These are phyloP conservation scores for Eristalis intricaria DNA, from an alignment of 2,888 invertebrate species.

Conservation along the genomic window DNA sequence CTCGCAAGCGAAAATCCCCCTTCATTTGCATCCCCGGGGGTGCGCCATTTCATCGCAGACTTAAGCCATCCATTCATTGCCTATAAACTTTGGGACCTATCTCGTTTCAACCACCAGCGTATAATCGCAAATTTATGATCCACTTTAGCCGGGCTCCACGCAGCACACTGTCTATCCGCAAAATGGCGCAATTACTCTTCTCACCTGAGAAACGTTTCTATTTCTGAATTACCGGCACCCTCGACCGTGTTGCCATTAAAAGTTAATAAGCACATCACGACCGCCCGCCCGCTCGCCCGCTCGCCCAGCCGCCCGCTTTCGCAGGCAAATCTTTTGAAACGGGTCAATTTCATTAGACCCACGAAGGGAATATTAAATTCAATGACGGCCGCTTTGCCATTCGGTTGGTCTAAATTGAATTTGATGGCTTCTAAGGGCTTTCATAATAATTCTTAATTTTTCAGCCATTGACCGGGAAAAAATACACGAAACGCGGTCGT, in stretches of 20 bases:
- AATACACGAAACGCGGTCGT: not conserved
- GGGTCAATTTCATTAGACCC: not conserved
- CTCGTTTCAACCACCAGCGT: not conserved
- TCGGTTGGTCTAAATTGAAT: not conserved
- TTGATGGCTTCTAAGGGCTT: not conserved
- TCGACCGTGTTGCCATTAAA: not conserved
- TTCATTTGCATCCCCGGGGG: not conserved
- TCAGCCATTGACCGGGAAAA: not conserved
- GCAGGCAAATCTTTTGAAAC: not conserved
- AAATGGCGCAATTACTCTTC: not conserved
- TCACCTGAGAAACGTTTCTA: not conserved
- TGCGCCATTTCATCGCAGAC: not conserved
- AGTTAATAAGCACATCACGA: not conserved
- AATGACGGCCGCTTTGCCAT: not conserved
- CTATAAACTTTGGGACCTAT: not conserved
- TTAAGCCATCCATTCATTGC: not conserved
- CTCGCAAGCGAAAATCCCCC: too few relatives aligned
- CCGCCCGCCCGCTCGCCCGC: not conserved
- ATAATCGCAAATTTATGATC: not conserved
- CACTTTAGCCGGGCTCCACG: not conserved
- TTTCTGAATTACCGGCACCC: not conserved
- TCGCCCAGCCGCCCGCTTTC: not conserved
- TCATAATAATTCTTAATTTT: not conserved
- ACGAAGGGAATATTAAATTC: not conserved
- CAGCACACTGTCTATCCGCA: not conserved